Evolutionary conservation across 2,888 invertebrate genomes (phyloP).

Genomic region (Drosophila niveifrons): DNA sequence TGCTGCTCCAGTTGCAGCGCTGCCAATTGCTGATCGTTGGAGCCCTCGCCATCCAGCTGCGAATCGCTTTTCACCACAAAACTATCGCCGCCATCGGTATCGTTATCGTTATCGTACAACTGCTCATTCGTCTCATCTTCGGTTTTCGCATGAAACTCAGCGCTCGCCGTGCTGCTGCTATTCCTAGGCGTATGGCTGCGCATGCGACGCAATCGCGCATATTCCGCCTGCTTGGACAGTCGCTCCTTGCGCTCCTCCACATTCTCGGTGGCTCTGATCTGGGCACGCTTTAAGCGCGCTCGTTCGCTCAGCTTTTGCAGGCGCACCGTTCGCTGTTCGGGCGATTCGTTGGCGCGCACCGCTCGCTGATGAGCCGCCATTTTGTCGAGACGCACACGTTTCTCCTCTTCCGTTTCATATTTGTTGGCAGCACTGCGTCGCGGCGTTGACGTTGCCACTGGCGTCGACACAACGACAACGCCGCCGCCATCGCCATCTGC

Average conservation of each 20-base stretch:
- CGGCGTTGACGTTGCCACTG: slow-evolving; percentile 53
- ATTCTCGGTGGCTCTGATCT: slow-evolving; percentile 83
- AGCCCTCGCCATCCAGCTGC: slow-evolving; percentile 61
- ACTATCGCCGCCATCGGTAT: slow-evolving; percentile 56
- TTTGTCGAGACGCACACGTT: slow-evolving; percentile 83
- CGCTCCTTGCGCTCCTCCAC: slow-evolving; percentile 83
- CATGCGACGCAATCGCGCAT: slow-evolving; percentile 83
- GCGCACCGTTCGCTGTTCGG: slow-evolving; percentile 83
- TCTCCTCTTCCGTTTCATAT: slow-evolving; percentile 85
- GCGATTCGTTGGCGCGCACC: slow-evolving; percentile 84
- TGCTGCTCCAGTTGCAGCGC: slow-evolving; percentile 70
- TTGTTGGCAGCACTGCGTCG: slow-evolving; percentile 83
- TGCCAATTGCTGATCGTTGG: slow-evolving; percentile 63
- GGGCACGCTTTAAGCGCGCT: slow-evolving; percentile 84
- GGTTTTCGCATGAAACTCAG: slow-evolving; percentile 71
- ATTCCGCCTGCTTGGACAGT: slow-evolving; percentile 84
- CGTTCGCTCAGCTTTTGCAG: slow-evolving; percentile 84
- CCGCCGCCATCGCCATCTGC: slow-evolving; percentile 61
- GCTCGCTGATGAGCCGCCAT: slow-evolving; percentile 85
- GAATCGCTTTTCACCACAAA: slow-evolving; percentile 68
- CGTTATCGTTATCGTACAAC: slow-evolving; percentile 66
- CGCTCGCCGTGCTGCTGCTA: slow-evolving; percentile 73
- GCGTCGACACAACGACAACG: slow-evolving; percentile 12
- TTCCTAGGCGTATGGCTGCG: slow-evolving; percentile 83
- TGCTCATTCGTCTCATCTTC: slow-evolving; percentile 78